Evolutionary conservation across 2,113 vertebrate species (phyloP), one percentile per base, ranked within the genome.

Genomic region (Maccullochella peelii): DNA sequence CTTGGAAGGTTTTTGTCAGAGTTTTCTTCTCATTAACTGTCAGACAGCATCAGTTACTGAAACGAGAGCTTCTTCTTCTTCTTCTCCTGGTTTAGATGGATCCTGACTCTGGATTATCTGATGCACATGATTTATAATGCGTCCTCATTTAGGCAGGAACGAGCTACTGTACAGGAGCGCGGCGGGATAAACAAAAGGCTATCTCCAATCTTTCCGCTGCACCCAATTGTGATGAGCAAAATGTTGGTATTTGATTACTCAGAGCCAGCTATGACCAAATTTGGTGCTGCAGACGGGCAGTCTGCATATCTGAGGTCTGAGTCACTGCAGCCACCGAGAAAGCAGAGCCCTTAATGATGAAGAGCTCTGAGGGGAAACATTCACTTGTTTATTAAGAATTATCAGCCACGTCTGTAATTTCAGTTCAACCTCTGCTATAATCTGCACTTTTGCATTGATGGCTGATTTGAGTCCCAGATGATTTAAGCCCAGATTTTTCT

Each of bases 251-350:
- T 89, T 86, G 78, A 88, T 87, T 83, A 75, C 84, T 84, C 77
- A 73, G 57, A 80, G 72, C 2, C 58, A 78, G 44, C 33, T 36
- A 4, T 5, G 44, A 74, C 88, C 91, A 89, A 86, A 89, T 91
- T 87, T 86, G 92, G 91, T 72, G 73, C 21, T 85, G 82, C 84
- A 87, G 82, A 47, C 61, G 21, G 40, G 18, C 33, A 4, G 87
- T 44, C 84, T 72, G 6, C 91, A 90, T 91, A 14, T 84, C 86
- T 84, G 80, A 85, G 78, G 20, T 81, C 62, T 90, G 90, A 93
- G 87, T 93, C 90, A 93, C 83, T 33, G 76, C 79, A 70, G 79
- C 77, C 47, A 1, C 74, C n/a, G 66, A 68, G 68, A 66, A 69
- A 84, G 27, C 61, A 25, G 62, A 5, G 42, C 23, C 36, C 38